These are phyloP conservation scores for Poicephalus meyeri DNA, from an alignment of 2,113 vertebrate genomes.

Conservation along the genomic window DNA sequence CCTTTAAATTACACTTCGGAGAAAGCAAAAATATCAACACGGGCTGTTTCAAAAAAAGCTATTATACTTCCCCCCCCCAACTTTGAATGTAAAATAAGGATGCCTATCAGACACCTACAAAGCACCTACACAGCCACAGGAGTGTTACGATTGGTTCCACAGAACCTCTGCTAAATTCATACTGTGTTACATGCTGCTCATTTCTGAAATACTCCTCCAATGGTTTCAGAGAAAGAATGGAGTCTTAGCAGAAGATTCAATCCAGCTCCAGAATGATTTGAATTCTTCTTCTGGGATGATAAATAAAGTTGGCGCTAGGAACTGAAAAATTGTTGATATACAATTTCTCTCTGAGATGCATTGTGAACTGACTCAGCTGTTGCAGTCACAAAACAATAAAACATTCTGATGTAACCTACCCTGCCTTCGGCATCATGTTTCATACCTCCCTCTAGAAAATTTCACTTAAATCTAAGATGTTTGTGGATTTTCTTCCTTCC, in stretches of 20 bases:
- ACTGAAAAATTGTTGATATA: neutral
- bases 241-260: neutral
- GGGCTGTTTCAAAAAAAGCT: neutral
- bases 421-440: neutral
- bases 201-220: conserved; percentile 9
- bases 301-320: conserved; percentile 19
- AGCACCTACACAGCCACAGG: neutral
- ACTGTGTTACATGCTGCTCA: neutral
- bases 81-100: neutral
- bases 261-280: neutral
- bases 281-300: conserved; percentile 19
- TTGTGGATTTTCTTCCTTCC: neutral
- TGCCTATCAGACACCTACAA: neutral
- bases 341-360: neutral
- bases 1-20: neutral
- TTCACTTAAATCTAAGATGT: neutral
- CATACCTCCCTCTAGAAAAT: neutral
- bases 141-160: neutral
- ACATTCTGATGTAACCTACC: neutral
- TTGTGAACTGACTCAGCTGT: conserved; percentile 35
- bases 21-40: neutral
- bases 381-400: conserved; percentile 30
- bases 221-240: neutral
- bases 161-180: neutral
- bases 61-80: neutral